Base-by-base conservation (phyloP, 2,797 vertebrate species). In the Erethizon dorsatum region DNA sequence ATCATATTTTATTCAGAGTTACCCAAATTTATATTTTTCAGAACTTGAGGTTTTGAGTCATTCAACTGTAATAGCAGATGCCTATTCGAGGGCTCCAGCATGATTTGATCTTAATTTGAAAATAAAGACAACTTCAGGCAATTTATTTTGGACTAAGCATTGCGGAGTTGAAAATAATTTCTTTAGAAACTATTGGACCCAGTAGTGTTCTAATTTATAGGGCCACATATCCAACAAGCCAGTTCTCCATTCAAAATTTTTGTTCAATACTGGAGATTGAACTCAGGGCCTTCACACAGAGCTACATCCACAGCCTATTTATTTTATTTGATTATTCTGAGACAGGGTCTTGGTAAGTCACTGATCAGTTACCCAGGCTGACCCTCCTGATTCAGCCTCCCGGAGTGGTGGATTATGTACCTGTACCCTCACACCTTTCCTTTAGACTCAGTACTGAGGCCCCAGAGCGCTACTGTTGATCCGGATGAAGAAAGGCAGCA, bases 81-180 rank as follows among this genome's bases (percentile, higher is more conserved):
- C 41, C 90, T 91, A 54, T 67, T 78, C 54, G 67, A 83, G 28
- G 61, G 13, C 57, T 89, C 45, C 17, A 50, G 59, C 15, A 96
- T 41, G 83, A 93, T 80, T 93, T n/a, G n/a, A 17, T 56, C 77
- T 92, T 86, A 78, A 95, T 84, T 71, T 26, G 17, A 94, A 96
- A 95, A 94, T 87, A 91, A 96, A 96, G 57, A 83, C 22, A 85
- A 83, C 83, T 92, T 90, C 20, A 63, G 88, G 28, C 31, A 79
- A 75, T 91, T 92, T 79, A 50, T 82, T 91, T 95, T 84, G 73
- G 89, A 86, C 87, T 73, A 89, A 85, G 31, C 65, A 83, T 71
- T 45, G 4, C 41, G 18, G n/a, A 50, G 33, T 75, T 96, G 65
- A 84, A 91, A 94, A 41, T 69, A 89, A 92, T 78, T 78, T 52